These are phyloP conservation scores for Lycopodina hypogea DNA, from an alignment of 37 sponge, comb jelly and placozoan genomes.

Conservation along the genomic window DNA sequence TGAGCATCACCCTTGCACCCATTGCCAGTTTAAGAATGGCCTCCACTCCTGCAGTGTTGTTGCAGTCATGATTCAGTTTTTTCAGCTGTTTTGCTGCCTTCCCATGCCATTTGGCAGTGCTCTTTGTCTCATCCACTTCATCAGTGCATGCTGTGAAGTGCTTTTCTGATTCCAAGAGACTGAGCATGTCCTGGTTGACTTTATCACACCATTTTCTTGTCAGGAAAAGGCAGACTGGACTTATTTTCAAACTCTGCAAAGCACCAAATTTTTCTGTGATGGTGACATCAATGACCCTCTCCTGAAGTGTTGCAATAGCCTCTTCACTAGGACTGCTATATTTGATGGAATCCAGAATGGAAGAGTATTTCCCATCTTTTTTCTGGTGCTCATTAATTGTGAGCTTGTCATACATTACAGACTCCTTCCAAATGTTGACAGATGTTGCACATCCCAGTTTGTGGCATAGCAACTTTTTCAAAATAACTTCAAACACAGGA, in stretches of 20 bases:
- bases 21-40: conserved; percentile 36
- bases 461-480: no score
- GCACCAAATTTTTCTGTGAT: background rate
- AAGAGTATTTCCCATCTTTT: no score
- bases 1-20: conserved; percentile 69
- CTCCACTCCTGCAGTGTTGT: conserved; percentile 63
- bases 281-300: no score
- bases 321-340: no score
- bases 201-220: conserved; percentile 16
- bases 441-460: conserved; percentile 37
- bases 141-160: conserved; percentile 26
- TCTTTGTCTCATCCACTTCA: conserved; percentile 53
- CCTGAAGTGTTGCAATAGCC: conserved; percentile 19
- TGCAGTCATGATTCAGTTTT: conserved; percentile 63
- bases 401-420: conserved; percentile 56
- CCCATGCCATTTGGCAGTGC: conserved; percentile 47
- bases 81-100: conserved; percentile 39
- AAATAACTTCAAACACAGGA: conserved; percentile 38
- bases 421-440: conserved; percentile 48
- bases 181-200: background rate
- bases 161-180: background rate
- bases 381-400: conserved; percentile 72
- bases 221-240: conserved; percentile 67
- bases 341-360: no score
- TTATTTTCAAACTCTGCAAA: conserved; percentile 6